Base-by-base conservation (phyloP, 2,797 vertebrate genomes). In the Clamator glandarius region DNA sequence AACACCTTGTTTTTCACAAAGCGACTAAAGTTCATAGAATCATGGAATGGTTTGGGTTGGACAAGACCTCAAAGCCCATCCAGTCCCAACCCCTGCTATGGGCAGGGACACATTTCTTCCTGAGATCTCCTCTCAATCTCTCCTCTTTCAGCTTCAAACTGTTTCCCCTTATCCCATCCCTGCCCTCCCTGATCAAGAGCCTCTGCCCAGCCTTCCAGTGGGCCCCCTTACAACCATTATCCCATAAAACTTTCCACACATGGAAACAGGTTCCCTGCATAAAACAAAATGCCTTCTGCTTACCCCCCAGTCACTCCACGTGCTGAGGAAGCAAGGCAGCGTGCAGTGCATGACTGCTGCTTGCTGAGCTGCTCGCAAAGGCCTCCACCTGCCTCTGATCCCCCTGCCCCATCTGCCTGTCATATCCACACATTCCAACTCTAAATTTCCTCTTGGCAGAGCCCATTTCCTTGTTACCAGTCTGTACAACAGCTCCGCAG, bases 221-320 rank as follows among this genome's bases (percentile, higher is more conserved):
- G 42, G 42, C 15, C 15, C n/a, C 31, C 28, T 18, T 19, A 62
- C 15, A 12, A 44, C 48, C n/a, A 7, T 36, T 46, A 50, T 41
- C 26, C 36, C 10, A 21, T 12, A 36, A 9, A 72, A 39, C 6
- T 9, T 66, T 51, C 72, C 63, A 66, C 2, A 5, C 0, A 1
- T 18, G 14, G 28, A 64, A 86, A 57, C 19, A 74, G n/a, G n/a
- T 20, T 23, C 7, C 2, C 9, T 69, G 42, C 26, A 17, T 8
- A 6, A n/a, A 69, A 14, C 4, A 11, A 23, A 26, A 61, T 21
- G 36, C 19, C 39, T 36, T 31, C 69, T 87, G 55, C 63, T 92
- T 52, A 31, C 28, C 42, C 68, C 62, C 62, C 52, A 64, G 46
- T 29, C 0, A 0, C 35, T 80, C 36, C 69, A 31, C 0, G 0